Evolutionary conservation across 2,888 invertebrate genomes (phyloP).

Genomic region (Tiliacea citrago): DNA sequence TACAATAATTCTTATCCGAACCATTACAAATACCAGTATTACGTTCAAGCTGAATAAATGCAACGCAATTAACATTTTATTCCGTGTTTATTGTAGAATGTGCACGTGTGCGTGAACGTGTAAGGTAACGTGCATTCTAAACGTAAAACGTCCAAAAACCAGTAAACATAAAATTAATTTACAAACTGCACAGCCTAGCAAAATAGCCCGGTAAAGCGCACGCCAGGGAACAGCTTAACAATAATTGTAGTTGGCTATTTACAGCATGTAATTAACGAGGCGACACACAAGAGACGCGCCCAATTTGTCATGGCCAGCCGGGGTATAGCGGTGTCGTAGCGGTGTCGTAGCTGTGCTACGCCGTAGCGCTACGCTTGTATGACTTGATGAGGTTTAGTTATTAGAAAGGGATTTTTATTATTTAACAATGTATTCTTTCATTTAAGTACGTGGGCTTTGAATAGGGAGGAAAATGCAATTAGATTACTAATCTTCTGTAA

Average conservation of each 20-base stretch:
- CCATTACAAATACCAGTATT: neutral
- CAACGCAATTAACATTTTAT: neutral
- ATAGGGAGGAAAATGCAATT: neutral
- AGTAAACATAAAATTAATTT: slow-evolving; percentile 35
- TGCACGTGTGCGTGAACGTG: too few species aligned
- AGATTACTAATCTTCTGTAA: neutral
- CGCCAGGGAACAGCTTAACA: slow-evolving; percentile 75
- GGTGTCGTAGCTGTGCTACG: slow-evolving; percentile 64
- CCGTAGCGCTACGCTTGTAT: slow-evolving; percentile 53
- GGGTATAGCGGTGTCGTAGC: slow-evolving; percentile 64
- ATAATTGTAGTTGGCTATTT: slow-evolving; percentile 76
- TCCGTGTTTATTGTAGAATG: neutral
- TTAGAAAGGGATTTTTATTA: neutral
- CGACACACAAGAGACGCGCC: slow-evolving; percentile 74
- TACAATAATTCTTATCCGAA: neutral
- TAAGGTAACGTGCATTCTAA: neutral
- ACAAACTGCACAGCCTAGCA: slow-evolving; percentile 49
- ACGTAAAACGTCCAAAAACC: slow-evolving; percentile 3
- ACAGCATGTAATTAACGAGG: slow-evolving; percentile 81
- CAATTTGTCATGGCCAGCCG: slow-evolving; percentile 80
- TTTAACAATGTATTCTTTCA: too few species aligned
- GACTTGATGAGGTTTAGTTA: slow-evolving; percentile 43
- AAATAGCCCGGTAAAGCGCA: slow-evolving; percentile 59
- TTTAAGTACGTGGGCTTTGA: neutral
- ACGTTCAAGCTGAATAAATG: neutral